These are phyloP conservation scores for Apteryx owenii DNA, from an alignment of 2,113 vertebrate species.

Conservation along the genomic window DNA sequence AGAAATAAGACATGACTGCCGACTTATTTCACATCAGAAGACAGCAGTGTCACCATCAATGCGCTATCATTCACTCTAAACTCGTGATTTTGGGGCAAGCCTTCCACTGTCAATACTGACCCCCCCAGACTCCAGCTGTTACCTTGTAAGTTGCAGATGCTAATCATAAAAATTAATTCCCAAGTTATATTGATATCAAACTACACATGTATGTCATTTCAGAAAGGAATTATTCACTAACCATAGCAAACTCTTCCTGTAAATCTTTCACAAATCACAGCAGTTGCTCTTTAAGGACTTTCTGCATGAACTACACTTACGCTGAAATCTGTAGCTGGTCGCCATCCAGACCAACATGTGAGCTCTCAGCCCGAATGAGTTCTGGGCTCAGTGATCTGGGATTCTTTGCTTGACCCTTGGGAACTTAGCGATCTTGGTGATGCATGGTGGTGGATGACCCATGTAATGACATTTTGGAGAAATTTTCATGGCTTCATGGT, in stretches of 20 bases:
- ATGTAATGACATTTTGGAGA: not conserved
- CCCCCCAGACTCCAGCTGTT: not conserved
- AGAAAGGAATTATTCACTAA: not conserved
- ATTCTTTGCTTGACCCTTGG: not conserved
- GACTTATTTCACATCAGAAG: not conserved
- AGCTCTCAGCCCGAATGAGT: accelerated
- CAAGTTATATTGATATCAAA: not conserved
- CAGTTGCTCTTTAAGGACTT: not conserved
- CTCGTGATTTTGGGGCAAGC: not conserved
- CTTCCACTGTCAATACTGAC: not conserved
- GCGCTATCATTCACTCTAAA: not conserved
- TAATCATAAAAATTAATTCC: not conserved
- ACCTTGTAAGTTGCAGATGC: not conserved
- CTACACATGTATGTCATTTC: not conserved
- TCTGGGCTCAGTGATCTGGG: not conserved
- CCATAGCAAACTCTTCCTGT: not conserved
- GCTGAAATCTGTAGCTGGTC: not conserved
- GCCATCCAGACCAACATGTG: not conserved
- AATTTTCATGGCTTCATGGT: not conserved
- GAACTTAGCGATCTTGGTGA: not conserved
- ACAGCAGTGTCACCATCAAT: not conserved
- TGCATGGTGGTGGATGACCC: not conserved
- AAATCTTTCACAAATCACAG: not conserved
- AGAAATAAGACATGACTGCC: not conserved
- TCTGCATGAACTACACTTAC: not conserved